Conservation (phyloP, 2,797 vertebrate genomes). For the Sebastes steindachneri region DNA sequence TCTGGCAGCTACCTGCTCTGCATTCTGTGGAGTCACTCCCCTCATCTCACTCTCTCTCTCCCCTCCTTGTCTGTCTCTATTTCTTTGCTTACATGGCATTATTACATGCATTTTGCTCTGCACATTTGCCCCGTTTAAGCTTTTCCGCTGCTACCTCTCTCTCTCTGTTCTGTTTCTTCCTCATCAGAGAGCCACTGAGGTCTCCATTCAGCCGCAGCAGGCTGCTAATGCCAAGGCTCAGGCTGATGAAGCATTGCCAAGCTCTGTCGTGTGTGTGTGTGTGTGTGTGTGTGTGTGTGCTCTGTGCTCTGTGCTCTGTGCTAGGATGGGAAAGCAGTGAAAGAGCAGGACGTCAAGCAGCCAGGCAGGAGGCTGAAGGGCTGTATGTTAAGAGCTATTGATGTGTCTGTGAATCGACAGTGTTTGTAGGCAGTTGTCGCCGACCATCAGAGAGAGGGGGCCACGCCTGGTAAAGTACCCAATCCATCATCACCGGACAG, state of each 20-base stretch:
- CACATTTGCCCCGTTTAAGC: not conserved
- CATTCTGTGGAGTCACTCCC: slow-evolving; percentile 64
- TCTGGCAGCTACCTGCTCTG: slow-evolving; percentile 67
- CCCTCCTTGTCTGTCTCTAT: not conserved
- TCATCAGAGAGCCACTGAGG: slow-evolving; percentile 51
- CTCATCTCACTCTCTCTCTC: not conserved
- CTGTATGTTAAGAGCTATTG: slow-evolving; percentile 51
- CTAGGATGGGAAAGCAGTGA: slow-evolving; percentile 40
- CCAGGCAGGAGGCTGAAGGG: slow-evolving; percentile 42
- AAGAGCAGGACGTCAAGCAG: slow-evolving; percentile 45
- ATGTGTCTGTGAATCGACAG: slow-evolving; percentile 19
- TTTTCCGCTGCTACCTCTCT: not conserved
- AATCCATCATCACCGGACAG: not conserved
- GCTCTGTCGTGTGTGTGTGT: slow-evolving; percentile 28
- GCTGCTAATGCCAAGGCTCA: slow-evolving; percentile 59
- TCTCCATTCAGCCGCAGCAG: slow-evolving; percentile 63
- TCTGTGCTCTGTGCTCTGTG: not conserved
- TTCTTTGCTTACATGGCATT: slow-evolving; percentile 24
- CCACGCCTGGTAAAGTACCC: not conserved
- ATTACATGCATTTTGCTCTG: slow-evolving; percentile 15
- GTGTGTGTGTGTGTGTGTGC: not conserved
- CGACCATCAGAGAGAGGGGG: not conserved
- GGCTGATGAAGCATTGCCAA: slow-evolving; percentile 55
- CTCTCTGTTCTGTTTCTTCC: slow-evolving; percentile 1
- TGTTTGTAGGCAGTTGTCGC: not conserved